Base-by-base conservation (phyloP, 2,113 vertebrate genomes). In the human (Homo sapiens) region DNA sequence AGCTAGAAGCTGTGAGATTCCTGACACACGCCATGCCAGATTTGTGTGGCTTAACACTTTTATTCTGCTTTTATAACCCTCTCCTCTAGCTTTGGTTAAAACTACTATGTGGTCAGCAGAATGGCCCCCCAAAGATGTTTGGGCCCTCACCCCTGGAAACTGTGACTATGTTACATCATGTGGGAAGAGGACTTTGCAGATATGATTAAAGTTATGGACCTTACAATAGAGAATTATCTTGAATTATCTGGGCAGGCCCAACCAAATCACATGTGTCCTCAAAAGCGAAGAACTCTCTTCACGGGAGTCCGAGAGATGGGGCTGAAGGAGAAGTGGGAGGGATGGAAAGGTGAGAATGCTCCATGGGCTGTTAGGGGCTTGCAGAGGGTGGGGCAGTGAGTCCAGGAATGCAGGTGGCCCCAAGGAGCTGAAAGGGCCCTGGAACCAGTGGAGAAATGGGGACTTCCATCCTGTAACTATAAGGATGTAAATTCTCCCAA, bases 111-210 rank as follows among this genome's bases (percentile, higher is more conserved):
- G 27, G 30, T 32, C 11, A 38, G 57, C 18, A 45, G 50, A 68
- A 9, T 13, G 40, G 43, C 6, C 50, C 50, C 50, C 17, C 10
- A 10, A 38, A 64, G 89, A 52, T 2, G 20, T 66, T 80, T 35
- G 27, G 0, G 1, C 23, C 17, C 52, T 59, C 13, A 17, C 40
- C 59, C 55, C 35, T 8, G 30, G 55, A 59, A 57, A 18, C 5
- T 66, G 38, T 0, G 75, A 43, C 25, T 43, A 8, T 3, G 4
- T 40, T 1, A 0, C 11, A 8, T 55, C 27, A 14, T 11, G 1
- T 32, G 1, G 23, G 18, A 35, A 88, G 35, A 76, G 57, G 20
- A 52, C 20, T 55, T 70, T 32, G 50, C n/a, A 40, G 57, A 52
- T 10, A 2, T 45, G 40, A 35, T 89, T 38, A 92, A 75, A 32